These are phyloP conservation scores for Riparia riparia DNA, from an alignment of 2,113 vertebrate species.

Conservation along the genomic window DNA sequence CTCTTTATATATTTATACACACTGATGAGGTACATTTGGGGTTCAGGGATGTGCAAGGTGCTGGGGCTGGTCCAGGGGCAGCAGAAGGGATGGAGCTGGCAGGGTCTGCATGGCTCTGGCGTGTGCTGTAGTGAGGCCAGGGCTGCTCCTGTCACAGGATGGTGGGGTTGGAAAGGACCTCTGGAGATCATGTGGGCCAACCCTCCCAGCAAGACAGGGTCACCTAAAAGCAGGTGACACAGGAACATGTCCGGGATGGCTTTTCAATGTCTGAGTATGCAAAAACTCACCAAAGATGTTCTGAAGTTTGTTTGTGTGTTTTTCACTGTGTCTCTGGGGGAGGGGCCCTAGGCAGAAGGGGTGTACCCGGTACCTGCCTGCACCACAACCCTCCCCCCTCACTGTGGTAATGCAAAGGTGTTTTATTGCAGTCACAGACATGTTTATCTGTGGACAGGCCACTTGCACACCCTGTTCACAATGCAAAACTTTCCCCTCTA, in stretches of 20 bases:
- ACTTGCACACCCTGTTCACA: background rate
- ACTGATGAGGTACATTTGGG: background rate
- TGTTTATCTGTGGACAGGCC: background rate
- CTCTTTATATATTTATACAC: background rate
- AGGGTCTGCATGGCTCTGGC: background rate
- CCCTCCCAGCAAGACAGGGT: background rate
- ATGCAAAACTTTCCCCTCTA: background rate
- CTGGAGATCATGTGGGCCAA: background rate
- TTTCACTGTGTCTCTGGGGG: background rate
- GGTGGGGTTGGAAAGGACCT: background rate
- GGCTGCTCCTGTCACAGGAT: background rate
- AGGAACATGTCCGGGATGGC: background rate
- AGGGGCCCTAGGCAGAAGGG: background rate
- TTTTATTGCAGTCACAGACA: background rate
- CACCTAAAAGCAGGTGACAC: background rate
- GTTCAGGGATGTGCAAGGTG: background rate
- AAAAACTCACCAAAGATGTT: background rate
- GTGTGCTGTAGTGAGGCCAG: background rate
- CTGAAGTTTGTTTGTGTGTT: background rate
- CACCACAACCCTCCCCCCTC: background rate
- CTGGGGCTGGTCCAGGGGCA: background rate
- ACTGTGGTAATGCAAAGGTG: too few species aligned
- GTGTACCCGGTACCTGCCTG: background rate
- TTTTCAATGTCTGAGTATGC: background rate
- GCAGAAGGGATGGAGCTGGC: background rate